Evolutionary conservation across 2,888 invertebrate genomes (phyloP), one percentile per base, ranked within the genome.

Genomic region (Cataglyphis livida): DNA sequence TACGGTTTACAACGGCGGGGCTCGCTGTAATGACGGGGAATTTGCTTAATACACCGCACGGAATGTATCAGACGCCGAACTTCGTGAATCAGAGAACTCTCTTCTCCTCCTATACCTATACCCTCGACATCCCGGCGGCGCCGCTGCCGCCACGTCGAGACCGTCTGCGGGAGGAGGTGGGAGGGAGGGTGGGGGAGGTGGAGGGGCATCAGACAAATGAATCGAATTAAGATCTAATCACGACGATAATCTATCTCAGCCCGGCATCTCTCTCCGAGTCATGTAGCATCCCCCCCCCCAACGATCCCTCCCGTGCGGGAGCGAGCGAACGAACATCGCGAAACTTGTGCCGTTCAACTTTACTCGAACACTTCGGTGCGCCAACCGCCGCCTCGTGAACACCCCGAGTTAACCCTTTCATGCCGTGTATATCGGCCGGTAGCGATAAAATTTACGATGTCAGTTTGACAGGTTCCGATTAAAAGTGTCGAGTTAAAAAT

Each of bases 11-110:
- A 78, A 70, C 66, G 25, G 9, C 59, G 70, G 70, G 70, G 70
- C 70, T 78, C 70, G 78, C 70, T 48, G 78, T 79, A 79, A 79
- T 79, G 78, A 79, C 59, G 78, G 78, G 78, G 78, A 79, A 79
- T 79, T 79, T 79, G 78, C 78, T 79, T 79, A 79, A 79, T 79
- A 79, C 78, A 79, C 78, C 78, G 78, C 78, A 71, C 78, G 78
- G 71, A 79, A 79, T 79, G 78, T 79, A 79, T 79, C 78, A 79
- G 59, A 70, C 44, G 78, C 78, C 78, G 71, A 79, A 79, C 78
- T 79, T 79, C 35, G 78, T 59, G 71, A 79, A 79, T 79, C 78
- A 79, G 78, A 79, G 35, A 38, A 25, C 54, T 25, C 51, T 35
- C 74, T 48, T 48, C 4, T 18, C 21, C 73, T 35, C 62, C n/a